These are phyloP conservation scores for Brachystomella parvula DNA, from an alignment of 1,140 invertebrate species.

Conservation along the genomic window DNA sequence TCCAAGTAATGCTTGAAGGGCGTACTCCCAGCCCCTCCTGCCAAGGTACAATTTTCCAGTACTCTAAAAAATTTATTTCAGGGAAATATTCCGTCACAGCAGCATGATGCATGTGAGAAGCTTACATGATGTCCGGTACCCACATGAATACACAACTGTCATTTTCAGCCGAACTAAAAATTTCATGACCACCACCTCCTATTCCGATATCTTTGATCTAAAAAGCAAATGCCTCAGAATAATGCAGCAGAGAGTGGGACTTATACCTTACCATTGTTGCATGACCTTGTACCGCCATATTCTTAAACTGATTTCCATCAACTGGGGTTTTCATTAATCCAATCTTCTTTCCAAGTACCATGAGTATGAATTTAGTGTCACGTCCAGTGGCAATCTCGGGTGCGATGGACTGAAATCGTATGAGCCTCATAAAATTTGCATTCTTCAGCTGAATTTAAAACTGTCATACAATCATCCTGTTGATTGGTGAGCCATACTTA, in stretches of 20 bases:
- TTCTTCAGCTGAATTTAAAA: not conserved
- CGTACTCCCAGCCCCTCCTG: slow-evolving; percentile 49
- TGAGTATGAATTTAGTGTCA: slow-evolving; percentile 19
- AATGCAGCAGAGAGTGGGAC: slow-evolving; percentile 40
- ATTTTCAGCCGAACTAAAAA: slow-evolving; percentile 52
- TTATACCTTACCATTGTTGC: slow-evolving; percentile 47
- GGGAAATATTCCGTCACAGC: slow-evolving; percentile 15
- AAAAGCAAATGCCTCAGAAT: not conserved
- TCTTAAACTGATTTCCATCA: slow-evolving; percentile 65
- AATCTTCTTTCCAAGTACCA: slow-evolving; percentile 24
- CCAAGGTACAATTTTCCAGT: slow-evolving; percentile 46
- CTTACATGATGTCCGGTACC: slow-evolving; percentile 52
- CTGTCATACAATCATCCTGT: slow-evolving; percentile 47
- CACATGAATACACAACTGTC: slow-evolving; percentile 54
- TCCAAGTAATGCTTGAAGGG: slow-evolving; percentile 54
- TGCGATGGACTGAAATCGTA: not conserved
- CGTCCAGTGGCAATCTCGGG: not conserved
- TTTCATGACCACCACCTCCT: slow-evolving; percentile 44
- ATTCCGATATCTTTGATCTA: slow-evolving; percentile 44
- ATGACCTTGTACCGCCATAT: slow-evolving; percentile 57
- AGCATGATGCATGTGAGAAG: slow-evolving; percentile 4
- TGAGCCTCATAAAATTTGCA: not conserved
- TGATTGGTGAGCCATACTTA: slow-evolving; percentile 53
- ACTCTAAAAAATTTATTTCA: slow-evolving; percentile 47
- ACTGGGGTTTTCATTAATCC: slow-evolving; percentile 30